Evolutionary conservation across 2,888 invertebrate species (phyloP).

Genomic region (Lapara coniferarum): DNA sequence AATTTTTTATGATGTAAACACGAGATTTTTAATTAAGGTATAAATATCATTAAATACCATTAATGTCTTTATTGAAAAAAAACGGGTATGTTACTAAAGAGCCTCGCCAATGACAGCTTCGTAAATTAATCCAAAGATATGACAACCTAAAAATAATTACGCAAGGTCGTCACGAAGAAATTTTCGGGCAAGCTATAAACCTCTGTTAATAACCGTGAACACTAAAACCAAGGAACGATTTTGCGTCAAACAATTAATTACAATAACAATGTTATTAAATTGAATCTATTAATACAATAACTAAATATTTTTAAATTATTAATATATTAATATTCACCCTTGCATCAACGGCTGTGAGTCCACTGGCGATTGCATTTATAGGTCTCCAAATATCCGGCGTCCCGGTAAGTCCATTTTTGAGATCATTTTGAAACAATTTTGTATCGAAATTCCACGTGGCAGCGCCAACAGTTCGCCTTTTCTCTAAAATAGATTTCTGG

Average conservation of each 20-base stretch:
- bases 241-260: not conserved
- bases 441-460: conserved; percentile 87
- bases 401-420: conserved; percentile 83
- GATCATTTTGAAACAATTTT: conserved; percentile 85
- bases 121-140: not conserved
- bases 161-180: conserved; percentile 1
- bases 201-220: not conserved
- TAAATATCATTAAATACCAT: too few species aligned
- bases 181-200: conserved; percentile 5
- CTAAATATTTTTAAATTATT: not conserved
- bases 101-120: not conserved
- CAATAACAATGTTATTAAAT: not conserved
- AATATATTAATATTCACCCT: conserved; percentile 49
- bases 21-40: too few species aligned
- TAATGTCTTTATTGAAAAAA: too few species aligned
- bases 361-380: conserved; percentile 86
- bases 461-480: conserved; percentile 86
- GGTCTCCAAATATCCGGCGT: conserved; percentile 89
- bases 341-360: conserved; percentile 80
- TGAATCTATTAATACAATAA: not conserved
- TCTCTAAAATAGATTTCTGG: conserved; percentile 83
- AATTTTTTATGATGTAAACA: too few species aligned
- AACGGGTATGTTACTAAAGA: not conserved
- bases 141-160: conserved; percentile 1
- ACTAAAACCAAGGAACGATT: not conserved